phyloP scores from a whole-genome alignment of 1,140 invertebrate species.

The Parasteatoda tepidariorum region DNA sequence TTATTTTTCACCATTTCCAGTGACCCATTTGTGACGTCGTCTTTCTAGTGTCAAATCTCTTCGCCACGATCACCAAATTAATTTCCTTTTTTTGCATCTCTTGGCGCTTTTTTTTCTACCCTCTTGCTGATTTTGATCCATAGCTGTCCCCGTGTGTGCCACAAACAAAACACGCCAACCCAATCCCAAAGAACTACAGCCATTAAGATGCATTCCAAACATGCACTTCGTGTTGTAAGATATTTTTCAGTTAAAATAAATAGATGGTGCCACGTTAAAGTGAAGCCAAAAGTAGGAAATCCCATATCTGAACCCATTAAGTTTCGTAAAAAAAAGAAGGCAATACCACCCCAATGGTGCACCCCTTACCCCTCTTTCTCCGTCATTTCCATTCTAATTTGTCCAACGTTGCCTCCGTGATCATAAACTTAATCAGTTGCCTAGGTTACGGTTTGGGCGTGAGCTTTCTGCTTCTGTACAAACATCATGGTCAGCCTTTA shows the following conservation, averaged over 20 bases:
- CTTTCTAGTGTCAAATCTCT: no score
- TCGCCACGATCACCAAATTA: no score
- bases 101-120: no score
- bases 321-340: not conserved
- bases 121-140: no score
- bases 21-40: no score
- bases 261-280: not conserved
- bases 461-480: conserved; percentile 50
- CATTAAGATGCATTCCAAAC: not conserved
- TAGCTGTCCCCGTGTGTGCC: no score
- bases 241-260: not conserved
- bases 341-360: not conserved
- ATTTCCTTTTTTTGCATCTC: no score
- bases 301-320: conserved; percentile 39
- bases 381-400: conserved; percentile 58
- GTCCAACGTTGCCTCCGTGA: conserved; percentile 34
- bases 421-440: conserved; percentile 59
- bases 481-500: conserved; percentile 50
- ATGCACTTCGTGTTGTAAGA: not conserved
- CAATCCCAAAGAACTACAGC: not conserved
- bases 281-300: not conserved
- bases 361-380: conserved; percentile 22
- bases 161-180: no score
- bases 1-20: not conserved
- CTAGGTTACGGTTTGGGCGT: conserved; percentile 42